A percentile compares a stretch with the other conserved stretches of the same genome.
These are phyloP conservation scores for Patella ulyssiponensis DNA, from an alignment of 2,888 invertebrate species.

Conservation along the genomic window DNA sequence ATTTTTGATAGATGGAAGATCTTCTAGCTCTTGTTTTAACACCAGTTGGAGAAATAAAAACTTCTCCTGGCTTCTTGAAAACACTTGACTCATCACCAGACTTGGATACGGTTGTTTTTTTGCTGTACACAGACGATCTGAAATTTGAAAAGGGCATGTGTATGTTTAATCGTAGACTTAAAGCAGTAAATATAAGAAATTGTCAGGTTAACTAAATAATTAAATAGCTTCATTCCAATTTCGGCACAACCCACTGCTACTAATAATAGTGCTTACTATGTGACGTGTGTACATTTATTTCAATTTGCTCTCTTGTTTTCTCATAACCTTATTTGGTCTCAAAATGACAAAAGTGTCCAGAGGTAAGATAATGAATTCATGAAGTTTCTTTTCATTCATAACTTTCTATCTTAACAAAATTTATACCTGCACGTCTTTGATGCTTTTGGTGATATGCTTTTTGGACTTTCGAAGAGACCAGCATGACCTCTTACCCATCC, in stretches of 20 bases:
- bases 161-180: background rate
- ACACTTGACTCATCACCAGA: background rate
- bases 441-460: background rate
- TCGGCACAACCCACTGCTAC: background rate
- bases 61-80: constrained; percentile 21
- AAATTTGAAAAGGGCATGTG: background rate
- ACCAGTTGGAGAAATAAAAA: constrained; percentile 41
- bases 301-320: no score
- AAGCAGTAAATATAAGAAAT: background rate
- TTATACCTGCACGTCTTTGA: background rate
- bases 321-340: no score
- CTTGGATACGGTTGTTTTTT: constrained; percentile 11
- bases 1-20: constrained; percentile 50
- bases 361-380: no score
- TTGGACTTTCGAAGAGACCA: constrained; percentile 1
- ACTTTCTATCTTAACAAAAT: no score
- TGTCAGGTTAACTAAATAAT: background rate
- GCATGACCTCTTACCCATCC: constrained; percentile 3
- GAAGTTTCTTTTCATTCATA: no score
- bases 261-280: background rate
- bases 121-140: constrained; percentile 11
- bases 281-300: no score
- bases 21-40: constrained; percentile 45
- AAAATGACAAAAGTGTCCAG: no score
- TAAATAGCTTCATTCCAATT: background rate